A percentile compares a stretch with the other conserved stretches of the same genome.
These are phyloP conservation scores for Phenacoccus solenopsis DNA, from an alignment of 1,140 invertebrate species.

Conservation along the genomic window DNA sequence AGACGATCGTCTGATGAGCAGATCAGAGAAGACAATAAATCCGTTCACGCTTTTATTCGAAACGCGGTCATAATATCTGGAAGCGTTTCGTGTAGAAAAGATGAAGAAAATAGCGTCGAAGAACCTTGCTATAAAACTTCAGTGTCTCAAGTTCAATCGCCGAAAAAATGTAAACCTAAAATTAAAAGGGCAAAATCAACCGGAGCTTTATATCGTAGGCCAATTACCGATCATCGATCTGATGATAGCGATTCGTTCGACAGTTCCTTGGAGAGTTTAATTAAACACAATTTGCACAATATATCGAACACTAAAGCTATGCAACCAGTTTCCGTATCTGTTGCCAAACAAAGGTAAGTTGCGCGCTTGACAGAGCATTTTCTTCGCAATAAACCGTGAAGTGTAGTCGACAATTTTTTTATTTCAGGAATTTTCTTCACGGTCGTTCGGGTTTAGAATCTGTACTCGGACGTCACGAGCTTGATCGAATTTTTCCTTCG, in stretches of 20 bases:
- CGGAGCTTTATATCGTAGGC: slow-evolving; percentile 12
- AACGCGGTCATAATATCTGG: not conserved
- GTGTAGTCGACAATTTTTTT: slow-evolving; percentile 16
- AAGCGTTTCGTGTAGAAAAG: slow-evolving; percentile 19
- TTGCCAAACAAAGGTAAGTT: slow-evolving; percentile 54
- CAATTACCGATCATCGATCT: slow-evolving; percentile 23
- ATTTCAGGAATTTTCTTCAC: slow-evolving; percentile 58
- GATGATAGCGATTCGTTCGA: slow-evolving; percentile 11
- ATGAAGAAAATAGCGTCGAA: slow-evolving; percentile 18
- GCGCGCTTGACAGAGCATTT: not conserved
- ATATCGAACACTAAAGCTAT: slow-evolving; percentile 61
- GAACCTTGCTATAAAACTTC: slow-evolving; percentile 15
- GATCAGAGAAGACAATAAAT: slow-evolving; percentile 1
- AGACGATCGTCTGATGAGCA: slow-evolving; percentile 15
- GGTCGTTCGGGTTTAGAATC: slow-evolving; percentile 63
- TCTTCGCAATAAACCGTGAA: not conserved
- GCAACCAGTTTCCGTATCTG: slow-evolving; percentile 61
- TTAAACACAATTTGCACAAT: slow-evolving; percentile 55
- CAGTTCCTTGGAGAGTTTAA: slow-evolving; percentile 53
- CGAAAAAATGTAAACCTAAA: not conserved
- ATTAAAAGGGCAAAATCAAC: not conserved
- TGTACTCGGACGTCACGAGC: slow-evolving; percentile 63
- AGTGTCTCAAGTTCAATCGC: not conserved
- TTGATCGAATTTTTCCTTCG: slow-evolving; percentile 73
- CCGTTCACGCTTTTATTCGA: not conserved